Evolutionary conservation across 2,113 vertebrate species (phyloP).

Genomic region (Plotosus lineatus): DNA sequence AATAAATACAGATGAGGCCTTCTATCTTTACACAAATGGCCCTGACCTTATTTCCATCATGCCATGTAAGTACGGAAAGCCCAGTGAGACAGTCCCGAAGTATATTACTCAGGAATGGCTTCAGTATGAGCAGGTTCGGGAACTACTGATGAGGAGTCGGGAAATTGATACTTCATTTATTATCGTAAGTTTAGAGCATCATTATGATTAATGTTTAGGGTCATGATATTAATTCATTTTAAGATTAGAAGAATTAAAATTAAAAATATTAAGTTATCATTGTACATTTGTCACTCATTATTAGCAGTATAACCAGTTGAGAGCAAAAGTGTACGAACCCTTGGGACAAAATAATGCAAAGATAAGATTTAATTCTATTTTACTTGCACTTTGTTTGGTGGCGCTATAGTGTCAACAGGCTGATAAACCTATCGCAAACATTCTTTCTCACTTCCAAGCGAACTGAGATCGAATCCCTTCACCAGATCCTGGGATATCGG

Average conservation of each 20-base stretch:
- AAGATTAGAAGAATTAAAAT: neutral
- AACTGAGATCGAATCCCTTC: no score
- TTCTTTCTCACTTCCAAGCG: neutral
- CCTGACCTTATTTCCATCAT: slow-evolving; percentile 91
- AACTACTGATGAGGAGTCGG: slow-evolving; percentile 85
- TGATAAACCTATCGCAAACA: neutral
- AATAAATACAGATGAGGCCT: slow-evolving; percentile 87
- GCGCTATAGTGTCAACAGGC: no score
- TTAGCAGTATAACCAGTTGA: neutral
- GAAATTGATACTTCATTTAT: slow-evolving; percentile 83
- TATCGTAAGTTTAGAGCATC: slow-evolving; percentile 77
- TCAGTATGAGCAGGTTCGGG: slow-evolving; percentile 82
- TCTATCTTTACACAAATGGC: slow-evolving; percentile 87
- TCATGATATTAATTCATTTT: neutral
- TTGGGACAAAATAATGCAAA: neutral
- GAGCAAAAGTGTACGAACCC: neutral
- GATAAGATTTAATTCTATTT: neutral
- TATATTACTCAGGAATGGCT: slow-evolving; percentile 88
- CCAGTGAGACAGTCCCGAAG: slow-evolving; percentile 77
- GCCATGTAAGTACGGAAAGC: slow-evolving; percentile 93
- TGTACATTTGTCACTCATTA: neutral
- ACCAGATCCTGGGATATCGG: no score
- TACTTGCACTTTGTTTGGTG: neutral
- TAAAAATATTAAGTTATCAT: neutral
- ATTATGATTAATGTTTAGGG: neutral